A percentile compares a stretch with the other conserved stretches of the same genome.
Conservation (phyloP, 2,797 vertebrate species). For the Sebastiscus albofasciatus region DNA sequence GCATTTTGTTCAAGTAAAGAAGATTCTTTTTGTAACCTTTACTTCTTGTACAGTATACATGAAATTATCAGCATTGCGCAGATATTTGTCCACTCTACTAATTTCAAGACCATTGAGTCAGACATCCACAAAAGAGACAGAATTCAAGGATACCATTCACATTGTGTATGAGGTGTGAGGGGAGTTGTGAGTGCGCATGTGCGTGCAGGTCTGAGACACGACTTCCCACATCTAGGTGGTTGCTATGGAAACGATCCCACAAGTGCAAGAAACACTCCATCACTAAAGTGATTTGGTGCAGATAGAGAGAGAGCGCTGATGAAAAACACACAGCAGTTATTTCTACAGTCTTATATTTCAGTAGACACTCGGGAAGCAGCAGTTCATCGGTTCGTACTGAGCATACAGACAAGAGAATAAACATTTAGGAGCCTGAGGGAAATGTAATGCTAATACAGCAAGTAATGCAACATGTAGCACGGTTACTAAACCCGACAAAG, state of each 20-base stretch:
- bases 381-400: conserved; percentile 2
- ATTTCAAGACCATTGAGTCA: not conserved
- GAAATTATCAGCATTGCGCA: not conserved
- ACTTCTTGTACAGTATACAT: not conserved
- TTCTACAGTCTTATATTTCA: not conserved
- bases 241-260: conserved; percentile 69
- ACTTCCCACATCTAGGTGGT: conserved; percentile 55
- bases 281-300: conserved; percentile 19
- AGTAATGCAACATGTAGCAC: not conserved
- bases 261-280: conserved; percentile 40
- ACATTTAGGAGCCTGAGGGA: not conserved
- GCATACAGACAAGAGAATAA: not conserved
- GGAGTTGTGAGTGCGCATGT: not conserved
- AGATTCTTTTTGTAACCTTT: not conserved
- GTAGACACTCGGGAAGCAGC: not conserved
- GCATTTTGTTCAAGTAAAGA: not conserved
- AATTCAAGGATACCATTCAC: not conserved
- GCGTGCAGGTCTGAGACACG: not conserved
- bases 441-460: not conserved
- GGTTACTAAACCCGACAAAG: not conserved
- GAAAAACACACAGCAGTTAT: not conserved
- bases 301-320: conserved; percentile 4
- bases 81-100: not conserved
- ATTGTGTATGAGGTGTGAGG: not conserved
- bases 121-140: not conserved